Evolutionary conservation across 2,888 invertebrate species (phyloP), one percentile per base, ranked within the genome.

Genomic region (Vanessa cardui): DNA sequence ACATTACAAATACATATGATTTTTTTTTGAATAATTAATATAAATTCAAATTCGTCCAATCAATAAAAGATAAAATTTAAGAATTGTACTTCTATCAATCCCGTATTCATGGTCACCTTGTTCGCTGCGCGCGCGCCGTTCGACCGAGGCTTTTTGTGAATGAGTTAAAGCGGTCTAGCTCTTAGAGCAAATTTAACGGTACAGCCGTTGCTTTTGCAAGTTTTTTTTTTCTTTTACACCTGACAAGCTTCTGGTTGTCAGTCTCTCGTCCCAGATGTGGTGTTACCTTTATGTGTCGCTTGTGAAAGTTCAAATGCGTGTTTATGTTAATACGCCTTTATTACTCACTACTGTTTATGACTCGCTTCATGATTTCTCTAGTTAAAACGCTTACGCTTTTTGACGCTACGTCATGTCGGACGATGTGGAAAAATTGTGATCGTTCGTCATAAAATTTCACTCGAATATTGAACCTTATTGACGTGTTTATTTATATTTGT

Each of bases 181-280:
- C 77, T 79, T 85, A 88, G 88, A 88, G 83, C 86, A 85, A 87
- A 88, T 88, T 87, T 89, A 90, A 90, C 90, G 90, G 90, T 83
- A 87, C 82, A 72, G 72, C 69, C 77, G 75, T 77, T 78, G 80
- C 78, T 79, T 79, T 75, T 79, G 78, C 76, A 76, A 75, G 75
- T 76, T 83, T 85, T 81, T 83, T 50, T 52, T 31, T 26, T 31
- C 26, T 54, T 83, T 75, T 75, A 75, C 80, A 83, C 82, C 78
- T 77, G 76, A 77, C 75, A 74, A 76, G 77, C 76, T 77, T 80
- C 76, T 72, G 72, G 74, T 72, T 73, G 77, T 75, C 69, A 67
- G 68, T 54, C 20, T 66, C 47, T 64, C 73, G 77, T 76, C 78
- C 77, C 71, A 75, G 71, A 74, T 70, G 73, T 64, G 64, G 44